Evolutionary conservation across 2,113 vertebrate genomes (phyloP), one percentile per base, ranked within the genome.

Genomic region (Carollia perspicillata): DNA sequence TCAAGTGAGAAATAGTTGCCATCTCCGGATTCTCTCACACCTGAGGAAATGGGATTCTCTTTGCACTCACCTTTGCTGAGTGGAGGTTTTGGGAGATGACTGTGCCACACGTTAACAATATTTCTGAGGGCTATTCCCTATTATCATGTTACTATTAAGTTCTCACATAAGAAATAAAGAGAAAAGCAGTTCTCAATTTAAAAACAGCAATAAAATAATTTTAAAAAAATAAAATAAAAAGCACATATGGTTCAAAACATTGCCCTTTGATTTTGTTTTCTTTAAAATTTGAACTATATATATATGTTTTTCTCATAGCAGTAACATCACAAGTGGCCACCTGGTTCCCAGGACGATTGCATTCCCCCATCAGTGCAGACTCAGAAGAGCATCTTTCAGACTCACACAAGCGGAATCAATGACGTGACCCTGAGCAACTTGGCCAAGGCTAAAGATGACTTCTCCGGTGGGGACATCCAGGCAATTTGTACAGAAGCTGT

Each of bases 401-500:
- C 99, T 95, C 99, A 99, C 97, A 99, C 99, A 2, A 99, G 99
- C 84, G 99, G 99, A 63, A 99, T 30, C 1, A 14, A 51, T n/a
- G 99, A 99, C 5, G 99, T 99, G 87, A 99, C 99, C 66, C 98
- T 99, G 12, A 99, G 99, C 74, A 98, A 99, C 84, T 98, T 99
- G 91, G 99, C 99, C n/a, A 97, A 99, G 98, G 99, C 99, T 11
- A 99, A 99, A 97, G 99, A 99, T 8, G 99, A 99, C 97, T 98
- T 99, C 49, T 99, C 99, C 23, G 99, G 99, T 79, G 99, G 99
- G 23, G 99, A 99, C 96, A 99, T 99, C 95, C 99, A 99, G 99
- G 99, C 99, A 16, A 99, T 99, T 98, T 99, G 99, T 94, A 99
- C 99, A 85, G 99, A 99, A 97, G 99, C 99, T 22, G 99, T 99